phyloP scores from a whole-genome alignment of 2,113 vertebrate genomes.

The Callorhinus ursinus region DNA sequence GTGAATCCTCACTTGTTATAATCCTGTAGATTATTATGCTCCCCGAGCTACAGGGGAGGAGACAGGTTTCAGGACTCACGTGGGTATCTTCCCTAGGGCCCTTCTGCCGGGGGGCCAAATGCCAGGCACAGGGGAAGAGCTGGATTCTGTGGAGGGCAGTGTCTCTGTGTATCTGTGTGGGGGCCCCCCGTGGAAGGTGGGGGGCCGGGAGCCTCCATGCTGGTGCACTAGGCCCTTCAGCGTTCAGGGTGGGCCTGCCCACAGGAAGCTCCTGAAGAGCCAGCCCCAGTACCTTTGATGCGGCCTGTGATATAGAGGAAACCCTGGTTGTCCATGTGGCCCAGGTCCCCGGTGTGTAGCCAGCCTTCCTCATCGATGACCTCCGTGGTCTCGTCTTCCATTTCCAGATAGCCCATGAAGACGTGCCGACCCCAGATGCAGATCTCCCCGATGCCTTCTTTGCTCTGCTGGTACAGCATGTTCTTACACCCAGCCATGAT shows the following conservation, averaged over 20 bases:
- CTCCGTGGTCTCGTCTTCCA: constrained; percentile 89
- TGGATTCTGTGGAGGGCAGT: background rate
- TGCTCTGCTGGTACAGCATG: constrained; percentile 86
- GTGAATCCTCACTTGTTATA: background rate
- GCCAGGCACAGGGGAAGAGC: too few species aligned
- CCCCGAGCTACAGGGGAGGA: background rate
- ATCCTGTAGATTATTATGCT: background rate
- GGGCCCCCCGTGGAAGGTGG: too few species aligned
- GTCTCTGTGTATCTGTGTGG: background rate
- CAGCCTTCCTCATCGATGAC: constrained; percentile 91
- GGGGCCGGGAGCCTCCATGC: background rate
- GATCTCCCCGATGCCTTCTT: constrained; percentile 90
- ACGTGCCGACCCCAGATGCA: constrained; percentile 95
- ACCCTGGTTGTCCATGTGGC: constrained; percentile 87
- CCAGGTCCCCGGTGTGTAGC: constrained; percentile 96
- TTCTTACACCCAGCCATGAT: constrained; percentile 89
- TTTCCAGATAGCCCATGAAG: constrained; percentile 97
- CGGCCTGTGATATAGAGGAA: constrained; percentile 95
- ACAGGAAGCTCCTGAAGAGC: background rate
- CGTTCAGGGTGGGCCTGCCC: too few species aligned
- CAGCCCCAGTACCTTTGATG: constrained; percentile 91
- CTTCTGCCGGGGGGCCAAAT: background rate
- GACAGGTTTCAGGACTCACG: too few species aligned
- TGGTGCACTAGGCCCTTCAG: rapidly evolving
- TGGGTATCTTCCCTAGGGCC: background rate